A percentile compares a stretch with the other conserved stretches of the same genome.
phyloP scores from a whole-genome alignment of 2,797 vertebrate species.

The Pyrocephalus nanus region DNA sequence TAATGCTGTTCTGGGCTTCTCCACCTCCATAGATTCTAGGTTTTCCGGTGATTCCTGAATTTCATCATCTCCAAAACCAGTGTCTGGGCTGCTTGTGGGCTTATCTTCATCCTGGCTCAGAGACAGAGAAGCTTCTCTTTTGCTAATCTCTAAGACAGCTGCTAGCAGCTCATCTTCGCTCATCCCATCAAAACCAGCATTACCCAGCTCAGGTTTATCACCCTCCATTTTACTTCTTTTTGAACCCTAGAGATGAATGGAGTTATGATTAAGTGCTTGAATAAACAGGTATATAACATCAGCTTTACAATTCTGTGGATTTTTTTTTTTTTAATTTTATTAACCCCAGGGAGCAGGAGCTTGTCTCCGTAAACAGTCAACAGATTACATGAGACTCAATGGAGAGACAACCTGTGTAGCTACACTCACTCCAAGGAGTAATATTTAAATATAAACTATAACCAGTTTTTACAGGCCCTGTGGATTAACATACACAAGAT shows the following conservation, averaged over 20 bases:
- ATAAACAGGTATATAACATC: not conserved
- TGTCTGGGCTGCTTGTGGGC: constrained; percentile 93
- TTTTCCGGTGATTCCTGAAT: constrained; percentile 87
- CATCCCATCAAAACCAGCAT: constrained; percentile 82
- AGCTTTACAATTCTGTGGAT: not conserved
- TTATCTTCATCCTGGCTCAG: constrained; percentile 80
- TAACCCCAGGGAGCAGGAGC: not conserved
- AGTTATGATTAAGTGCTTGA: constrained; percentile 14
- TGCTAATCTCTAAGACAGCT: constrained; percentile 92
- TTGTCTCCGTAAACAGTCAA: not conserved
- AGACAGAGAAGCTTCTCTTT: constrained; percentile 82
- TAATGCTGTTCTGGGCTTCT: constrained; percentile 80
- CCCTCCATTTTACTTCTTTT: constrained; percentile 76
- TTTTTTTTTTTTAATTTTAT: not conserved
- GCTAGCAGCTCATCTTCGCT: constrained; percentile 94
- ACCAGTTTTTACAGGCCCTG: constrained; percentile 33
- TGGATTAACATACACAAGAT: not conserved
- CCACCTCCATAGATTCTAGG: constrained; percentile 82
- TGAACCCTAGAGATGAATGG: constrained; percentile 68
- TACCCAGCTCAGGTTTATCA: constrained; percentile 68
- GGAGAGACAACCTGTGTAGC: not conserved
- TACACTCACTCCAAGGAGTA: not conserved
- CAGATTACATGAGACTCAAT: not conserved
- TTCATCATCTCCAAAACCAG: constrained; percentile 92
- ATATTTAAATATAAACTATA: constrained; percentile 27